These are phyloP conservation scores for Paedocypris micromegethes DNA, from an alignment of 2,797 vertebrate genomes.

Conservation along the genomic window DNA sequence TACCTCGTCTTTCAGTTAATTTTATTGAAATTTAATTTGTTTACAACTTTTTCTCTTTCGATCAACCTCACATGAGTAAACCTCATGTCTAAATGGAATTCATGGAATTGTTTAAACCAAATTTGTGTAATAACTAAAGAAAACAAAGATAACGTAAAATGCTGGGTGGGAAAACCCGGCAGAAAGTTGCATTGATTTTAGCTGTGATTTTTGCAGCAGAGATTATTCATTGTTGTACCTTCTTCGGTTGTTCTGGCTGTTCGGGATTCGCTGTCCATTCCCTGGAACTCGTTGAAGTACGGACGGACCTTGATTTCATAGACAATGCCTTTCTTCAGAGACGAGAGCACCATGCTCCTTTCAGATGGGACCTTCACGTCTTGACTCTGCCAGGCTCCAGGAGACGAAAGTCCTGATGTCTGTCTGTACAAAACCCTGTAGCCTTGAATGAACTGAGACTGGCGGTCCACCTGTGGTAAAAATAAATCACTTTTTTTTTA, in stretches of 20 bases:
- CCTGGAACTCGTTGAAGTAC: conserved; percentile 98
- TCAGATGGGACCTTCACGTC: conserved; percentile 91
- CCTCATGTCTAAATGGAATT: too few species aligned
- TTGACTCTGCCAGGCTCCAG: conserved; percentile 82
- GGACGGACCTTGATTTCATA: conserved; percentile 97
- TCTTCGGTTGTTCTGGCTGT: conserved; percentile 89
- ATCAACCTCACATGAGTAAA: too few species aligned
- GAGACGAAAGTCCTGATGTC: conserved; percentile 79
- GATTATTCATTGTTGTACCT: conserved; percentile 64
- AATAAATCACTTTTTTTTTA: not conserved
- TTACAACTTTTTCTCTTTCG: too few species aligned
- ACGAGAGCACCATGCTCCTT: conserved; percentile 78
- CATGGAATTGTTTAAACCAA: too few species aligned
- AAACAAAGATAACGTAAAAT: too few species aligned
- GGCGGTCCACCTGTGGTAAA: conserved; percentile 83
- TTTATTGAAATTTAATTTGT: too few species aligned
- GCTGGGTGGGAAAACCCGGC: too few species aligned
- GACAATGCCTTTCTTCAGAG: conserved; percentile 88
- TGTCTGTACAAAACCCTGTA: conserved; percentile 92
- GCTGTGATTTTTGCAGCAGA: too few species aligned
- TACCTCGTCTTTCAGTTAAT: too few species aligned
- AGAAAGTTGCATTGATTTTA: too few species aligned
- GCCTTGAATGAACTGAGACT: conserved; percentile 97
- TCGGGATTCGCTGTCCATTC: conserved; percentile 95
- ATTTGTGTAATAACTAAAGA: too few species aligned